A percentile compares a stretch with the other conserved stretches of the same genome.
phyloP scores from a whole-genome alignment of 2,113 vertebrate species.

The Chitala chitala region DNA sequence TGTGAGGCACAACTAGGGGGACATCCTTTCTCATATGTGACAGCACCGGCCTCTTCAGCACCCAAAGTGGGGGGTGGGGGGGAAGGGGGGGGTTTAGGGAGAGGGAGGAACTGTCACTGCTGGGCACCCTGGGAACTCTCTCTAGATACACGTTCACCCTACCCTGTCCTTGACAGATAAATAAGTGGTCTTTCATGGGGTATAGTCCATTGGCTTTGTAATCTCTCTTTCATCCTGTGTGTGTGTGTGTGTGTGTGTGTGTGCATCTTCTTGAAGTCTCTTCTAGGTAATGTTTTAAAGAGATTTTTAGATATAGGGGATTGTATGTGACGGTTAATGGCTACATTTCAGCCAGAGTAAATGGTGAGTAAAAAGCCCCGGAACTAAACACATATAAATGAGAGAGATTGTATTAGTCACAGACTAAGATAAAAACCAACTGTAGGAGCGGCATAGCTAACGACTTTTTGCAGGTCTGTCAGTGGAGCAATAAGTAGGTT shows the following conservation, averaged over 20 bases:
- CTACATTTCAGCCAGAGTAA: background rate
- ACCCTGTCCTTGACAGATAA: background rate
- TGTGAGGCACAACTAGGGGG: no score
- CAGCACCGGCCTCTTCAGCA: no score
- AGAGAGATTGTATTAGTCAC: background rate
- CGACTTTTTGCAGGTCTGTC: background rate
- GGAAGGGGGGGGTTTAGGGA: no score
- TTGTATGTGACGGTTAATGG: background rate
- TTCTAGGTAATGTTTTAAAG: background rate
- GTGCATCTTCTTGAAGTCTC: background rate
- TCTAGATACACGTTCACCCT: background rate
- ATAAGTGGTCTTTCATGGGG: background rate
- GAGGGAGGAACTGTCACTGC: no score
- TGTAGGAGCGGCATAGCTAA: background rate
- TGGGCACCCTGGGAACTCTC: no score
- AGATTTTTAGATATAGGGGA: background rate
- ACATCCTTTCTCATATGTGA: no score
- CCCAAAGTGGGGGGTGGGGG: no score
- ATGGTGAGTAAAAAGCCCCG: conserved; percentile 7
- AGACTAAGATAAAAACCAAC: background rate
- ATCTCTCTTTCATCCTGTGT: background rate
- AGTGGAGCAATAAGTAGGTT: background rate
- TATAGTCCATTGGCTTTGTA: background rate
- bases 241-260: background rate
- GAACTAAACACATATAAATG: background rate